Evolutionary conservation across 1,140 invertebrate genomes (phyloP).

Genomic region (Artemia franciscana): DNA sequence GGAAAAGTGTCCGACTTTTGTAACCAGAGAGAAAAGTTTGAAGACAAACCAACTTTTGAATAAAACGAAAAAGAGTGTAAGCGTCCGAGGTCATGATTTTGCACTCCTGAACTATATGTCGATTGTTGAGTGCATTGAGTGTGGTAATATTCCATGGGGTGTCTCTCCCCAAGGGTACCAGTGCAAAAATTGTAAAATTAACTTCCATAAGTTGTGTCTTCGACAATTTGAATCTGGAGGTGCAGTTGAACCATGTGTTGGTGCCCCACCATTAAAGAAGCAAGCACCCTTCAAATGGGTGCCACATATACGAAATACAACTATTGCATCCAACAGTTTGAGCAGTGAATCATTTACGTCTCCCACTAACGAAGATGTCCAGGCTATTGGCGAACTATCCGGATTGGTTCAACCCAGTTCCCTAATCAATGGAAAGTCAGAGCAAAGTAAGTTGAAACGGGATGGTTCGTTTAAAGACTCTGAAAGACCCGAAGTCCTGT

Average conservation of each 20-base stretch:
- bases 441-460: no score
- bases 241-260: neutral
- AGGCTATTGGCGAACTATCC: no score
- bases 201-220: conserved; percentile 63
- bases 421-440: no score
- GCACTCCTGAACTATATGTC: conserved; percentile 64
- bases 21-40: conserved; percentile 59
- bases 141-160: conserved; percentile 73
- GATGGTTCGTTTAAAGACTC: no score
- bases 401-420: no score
- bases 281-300: no score
- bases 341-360: no score
- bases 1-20: conserved; percentile 47
- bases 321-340: no score
- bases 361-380: no score
- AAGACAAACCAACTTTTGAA: conserved; percentile 39
- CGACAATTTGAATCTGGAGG: conserved; percentile 38
- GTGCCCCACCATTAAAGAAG: neutral
- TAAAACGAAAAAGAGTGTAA: conserved; percentile 41
- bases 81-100: conserved; percentile 68
- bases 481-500: no score
- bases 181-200: conserved; percentile 68
- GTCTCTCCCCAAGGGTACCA: conserved; percentile 81
- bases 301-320: no score
- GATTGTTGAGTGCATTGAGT: conserved; percentile 76